Evolutionary conservation across 2,797 vertebrate species (phyloP), one percentile per base, ranked within the genome.

Genomic region (Vireo griseus): DNA sequence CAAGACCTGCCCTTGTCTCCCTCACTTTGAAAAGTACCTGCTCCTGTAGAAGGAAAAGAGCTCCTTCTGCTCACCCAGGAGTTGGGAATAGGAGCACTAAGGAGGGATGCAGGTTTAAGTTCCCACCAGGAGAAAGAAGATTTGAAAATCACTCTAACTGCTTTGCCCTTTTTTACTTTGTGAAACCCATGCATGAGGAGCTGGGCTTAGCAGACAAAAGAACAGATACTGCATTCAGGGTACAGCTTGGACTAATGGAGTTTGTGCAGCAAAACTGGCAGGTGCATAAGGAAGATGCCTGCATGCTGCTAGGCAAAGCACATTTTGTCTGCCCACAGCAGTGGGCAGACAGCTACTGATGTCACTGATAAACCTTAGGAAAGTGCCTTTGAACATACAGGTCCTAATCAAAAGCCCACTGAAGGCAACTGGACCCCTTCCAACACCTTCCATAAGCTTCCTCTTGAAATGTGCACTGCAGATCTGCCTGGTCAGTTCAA

Each of bases 231-330:
- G 2, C 3, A 3, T 59, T 35, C 47, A 37, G 17, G 19, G 26
- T 13, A 39, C 0, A 4, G 25, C 10, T 65, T 54, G 63, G 7
- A 4, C 15, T 39, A 31, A 42, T 0, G 0, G 14, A 9, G 7
- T 52, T 45, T 39, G 35, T 1, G 2, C 19, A 51, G 37, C 9
- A 26, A 40, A 63, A 44, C 12, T 8, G 1, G 22, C 13, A 33
- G 37, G 11, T 8, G 13, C 39, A 24, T 35, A 22, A 40, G 4
- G 18, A 51, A 62, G 14, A n/a, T n/a, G 25, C 6, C 17, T 26
- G 9, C 35, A 10, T 17, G 13, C 26, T 84, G 51, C 29, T 14
- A 15, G 3, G 20, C 5, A 65, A 25, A 48, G 6, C 0, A 3
- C 6, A 2, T 28, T 31, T 52, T 68, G 13, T 16, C 52, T 63